Conservation (phyloP, 2,113 vertebrate species). For the Chiloscyllium plagiosum region DNA sequence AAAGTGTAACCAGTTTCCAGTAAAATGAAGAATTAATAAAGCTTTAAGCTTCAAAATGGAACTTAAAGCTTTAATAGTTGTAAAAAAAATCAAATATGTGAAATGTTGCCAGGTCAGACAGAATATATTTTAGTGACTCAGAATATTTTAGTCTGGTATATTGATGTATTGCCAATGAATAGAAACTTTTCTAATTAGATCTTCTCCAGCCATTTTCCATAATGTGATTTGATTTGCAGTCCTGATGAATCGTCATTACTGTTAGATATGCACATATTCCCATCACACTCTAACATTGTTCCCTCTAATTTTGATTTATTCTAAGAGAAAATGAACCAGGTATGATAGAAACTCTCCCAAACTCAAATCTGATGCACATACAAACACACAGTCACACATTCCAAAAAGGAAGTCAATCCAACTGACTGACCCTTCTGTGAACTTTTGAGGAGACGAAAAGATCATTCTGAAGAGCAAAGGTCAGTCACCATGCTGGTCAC, state of each 20-base stretch:
- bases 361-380: conserved; percentile 55
- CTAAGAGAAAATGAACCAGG: neutral
- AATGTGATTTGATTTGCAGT: neutral
- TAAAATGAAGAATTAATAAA: conserved; percentile 32
- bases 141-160: neutral
- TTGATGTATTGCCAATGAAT: neutral
- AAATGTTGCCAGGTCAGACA: neutral
- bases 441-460: conserved; percentile 74
- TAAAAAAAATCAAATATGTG: neutral
- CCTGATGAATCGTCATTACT: conserved; percentile 15
- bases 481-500: conserved; percentile 77
- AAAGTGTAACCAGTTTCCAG: conserved; percentile 28
- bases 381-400: conserved; percentile 41
- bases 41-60: neutral
- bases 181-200: neutral
- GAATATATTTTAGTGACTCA: neutral
- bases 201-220: neutral
- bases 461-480: conserved; percentile 77
- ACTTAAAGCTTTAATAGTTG: conserved; percentile 15
- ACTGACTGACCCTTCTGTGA: conserved; percentile 81
- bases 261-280: neutral
- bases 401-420: conserved; percentile 52
- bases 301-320: neutral
- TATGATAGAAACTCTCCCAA: neutral
- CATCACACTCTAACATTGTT: no score